Base-by-base conservation (phyloP, 2,113 vertebrate genomes). In the Myotis lucifugus region DNA sequence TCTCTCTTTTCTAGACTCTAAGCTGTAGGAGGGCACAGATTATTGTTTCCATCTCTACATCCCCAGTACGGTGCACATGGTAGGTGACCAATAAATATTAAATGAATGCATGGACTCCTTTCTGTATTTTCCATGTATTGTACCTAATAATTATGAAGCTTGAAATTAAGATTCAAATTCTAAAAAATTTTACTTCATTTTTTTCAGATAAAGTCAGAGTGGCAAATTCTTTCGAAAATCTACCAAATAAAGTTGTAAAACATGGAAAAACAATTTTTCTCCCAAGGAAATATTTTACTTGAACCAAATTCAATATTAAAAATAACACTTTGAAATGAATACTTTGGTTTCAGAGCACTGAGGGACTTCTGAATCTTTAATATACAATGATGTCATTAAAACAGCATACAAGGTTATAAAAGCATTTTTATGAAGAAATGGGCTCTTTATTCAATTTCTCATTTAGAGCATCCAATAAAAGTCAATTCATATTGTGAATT, bases 401-500 rank as follows among this genome's bases (percentile, higher is more conserved):
- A 77, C 48, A 96, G 48, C 95, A 66, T 48, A 73, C 1, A 34
- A 93, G 73, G 87, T 96, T 95, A 95, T 88, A 40, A 88, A 95
- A 85, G 69, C 54, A 92, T 94, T 97, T 82, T 94, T 88, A 95
- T 83, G 64, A 95, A 95, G 48, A 94, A 88, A 85, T 37, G 42
- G 42, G 29, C n/a, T 78, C 27, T 96, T 95, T 46, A 88, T 85
- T 90, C 77, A 96, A 90, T 56, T 59, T 92, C 73, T 93, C 91
- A 94, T 69, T 81, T 93, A 91, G 23, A 86, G 34, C 9, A 50
- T 25, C 13, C 85, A 88, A 94, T 95, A 95, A 90, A 95, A 66
- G 61, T 86, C 84, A 81, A 93, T 92, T 88, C n/a, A 84, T 52
- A 93, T 96, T 94, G 79, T 92, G 85, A 89, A 86, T 93, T 96